These are phyloP conservation scores for Halcyon chelicuti DNA, from an alignment of 2,797 vertebrate genomes.

Conservation along the genomic window DNA sequence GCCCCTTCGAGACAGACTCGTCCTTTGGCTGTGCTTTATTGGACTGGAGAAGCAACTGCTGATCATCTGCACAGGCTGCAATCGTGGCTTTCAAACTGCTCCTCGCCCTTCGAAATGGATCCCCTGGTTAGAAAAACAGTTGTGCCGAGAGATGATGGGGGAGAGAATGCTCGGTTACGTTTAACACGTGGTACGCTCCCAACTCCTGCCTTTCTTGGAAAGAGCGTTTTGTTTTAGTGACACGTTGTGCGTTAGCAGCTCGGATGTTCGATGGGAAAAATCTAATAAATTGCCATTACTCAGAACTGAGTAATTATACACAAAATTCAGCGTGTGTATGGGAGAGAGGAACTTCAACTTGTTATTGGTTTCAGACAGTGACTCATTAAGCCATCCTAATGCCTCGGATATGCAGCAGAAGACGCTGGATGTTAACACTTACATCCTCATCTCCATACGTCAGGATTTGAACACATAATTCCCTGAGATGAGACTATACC, in stretches of 20 bases:
- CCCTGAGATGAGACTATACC: conserved; percentile 71
- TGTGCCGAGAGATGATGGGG: not conserved
- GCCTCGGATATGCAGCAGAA: conserved; percentile 38
- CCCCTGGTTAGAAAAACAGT: not conserved
- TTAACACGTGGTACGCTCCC: not conserved
- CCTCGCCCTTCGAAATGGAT: not conserved
- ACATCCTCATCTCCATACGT: conserved; percentile 52
- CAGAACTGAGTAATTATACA: conserved; percentile 51
- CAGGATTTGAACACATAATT: conserved; percentile 74
- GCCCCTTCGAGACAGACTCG: not conserved
- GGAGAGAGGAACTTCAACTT: conserved; percentile 26
- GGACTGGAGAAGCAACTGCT: not conserved
- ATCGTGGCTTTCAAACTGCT: not conserved
- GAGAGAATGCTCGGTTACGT: not conserved
- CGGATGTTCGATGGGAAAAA: not conserved
- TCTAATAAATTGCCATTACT: conserved; percentile 45
- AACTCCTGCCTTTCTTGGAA: conserved; percentile 1
- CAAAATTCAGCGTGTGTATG: conserved; percentile 21
- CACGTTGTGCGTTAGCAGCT: not conserved
- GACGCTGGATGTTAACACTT: conserved; percentile 61
- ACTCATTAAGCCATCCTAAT: conserved; percentile 57
- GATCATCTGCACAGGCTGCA: not conserved
- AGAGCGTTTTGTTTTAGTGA: not conserved
- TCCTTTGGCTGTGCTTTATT: not conserved
- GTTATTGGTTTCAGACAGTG: conserved; percentile 58